Evolutionary conservation across 2,888 invertebrate genomes (phyloP).

Genomic region (Parasteatoda lunata): DNA sequence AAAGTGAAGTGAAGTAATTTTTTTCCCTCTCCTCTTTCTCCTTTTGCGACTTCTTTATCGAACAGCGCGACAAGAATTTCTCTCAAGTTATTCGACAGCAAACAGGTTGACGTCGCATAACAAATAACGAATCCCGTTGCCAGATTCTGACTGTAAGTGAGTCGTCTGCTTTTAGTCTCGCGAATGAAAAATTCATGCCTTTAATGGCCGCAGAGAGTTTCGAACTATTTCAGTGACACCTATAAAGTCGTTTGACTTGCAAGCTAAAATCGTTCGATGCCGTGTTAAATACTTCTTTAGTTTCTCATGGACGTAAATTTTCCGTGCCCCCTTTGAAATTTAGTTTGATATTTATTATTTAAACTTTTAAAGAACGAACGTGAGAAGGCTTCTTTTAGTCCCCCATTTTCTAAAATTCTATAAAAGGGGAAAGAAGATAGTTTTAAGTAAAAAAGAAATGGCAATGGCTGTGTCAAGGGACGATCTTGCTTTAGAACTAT

Average conservation of each 20-base stretch:
- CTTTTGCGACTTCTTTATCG: conserved; percentile 40
- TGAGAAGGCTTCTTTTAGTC: not conserved
- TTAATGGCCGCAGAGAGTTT: conserved; percentile 44
- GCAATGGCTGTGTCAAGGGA: conserved; percentile 30
- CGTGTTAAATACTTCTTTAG: conserved; percentile 50
- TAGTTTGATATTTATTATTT: conserved; percentile 60
- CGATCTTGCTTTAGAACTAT: conserved; percentile 6
- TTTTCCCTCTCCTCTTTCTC: not conserved
- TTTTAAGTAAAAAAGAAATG: conserved; percentile 53
- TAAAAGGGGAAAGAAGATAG: conserved; percentile 50
- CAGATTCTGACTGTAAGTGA: conserved; percentile 44
- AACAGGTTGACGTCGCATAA: conserved; percentile 63
- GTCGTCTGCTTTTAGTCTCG: conserved; percentile 13
- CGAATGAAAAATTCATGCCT: conserved; percentile 59
- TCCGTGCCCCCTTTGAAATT: conserved; percentile 25
- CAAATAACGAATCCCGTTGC: conserved; percentile 51
- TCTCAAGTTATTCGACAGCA: conserved; percentile 42
- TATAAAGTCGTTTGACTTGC: conserved; percentile 51
- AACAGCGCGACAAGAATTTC: conserved; percentile 33
- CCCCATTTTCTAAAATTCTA: not conserved
- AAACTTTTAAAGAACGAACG: conserved; percentile 13
- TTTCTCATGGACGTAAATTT: not conserved
- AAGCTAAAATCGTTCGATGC: not conserved
- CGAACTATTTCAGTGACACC: conserved; percentile 50
- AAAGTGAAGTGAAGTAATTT: not conserved